Evolutionary conservation across 2,113 vertebrate species (phyloP).

Genomic region (Hystrix brachyura): DNA sequence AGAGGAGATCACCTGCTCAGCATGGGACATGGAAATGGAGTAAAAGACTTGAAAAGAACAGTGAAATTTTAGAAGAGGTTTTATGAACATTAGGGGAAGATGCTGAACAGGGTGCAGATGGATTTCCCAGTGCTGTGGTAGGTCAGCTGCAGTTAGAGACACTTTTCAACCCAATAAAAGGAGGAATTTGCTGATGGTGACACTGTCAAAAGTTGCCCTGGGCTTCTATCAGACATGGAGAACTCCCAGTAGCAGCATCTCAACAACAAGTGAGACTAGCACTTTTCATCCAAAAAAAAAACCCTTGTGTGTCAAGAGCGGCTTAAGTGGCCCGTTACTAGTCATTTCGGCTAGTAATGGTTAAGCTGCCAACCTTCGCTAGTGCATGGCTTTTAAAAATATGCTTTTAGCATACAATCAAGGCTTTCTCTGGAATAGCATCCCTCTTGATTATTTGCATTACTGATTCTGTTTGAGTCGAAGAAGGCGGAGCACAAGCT

Average conservation of each 20-base stretch:
- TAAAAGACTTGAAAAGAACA: not conserved
- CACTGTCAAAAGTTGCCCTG: not conserved
- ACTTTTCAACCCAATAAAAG: conserved; percentile 45
- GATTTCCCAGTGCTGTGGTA: not conserved
- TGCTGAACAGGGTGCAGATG: not conserved
- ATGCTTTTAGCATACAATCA: not conserved
- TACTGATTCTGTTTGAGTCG: conserved; percentile 38
- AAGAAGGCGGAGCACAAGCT: not conserved
- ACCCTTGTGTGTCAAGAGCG: too few species aligned
- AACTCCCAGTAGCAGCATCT: conserved; percentile 8
- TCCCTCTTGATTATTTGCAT: conserved; percentile 39
- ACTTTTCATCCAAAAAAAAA: not conserved
- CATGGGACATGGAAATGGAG: not conserved
- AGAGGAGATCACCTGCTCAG: not conserved
- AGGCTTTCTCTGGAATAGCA: not conserved
- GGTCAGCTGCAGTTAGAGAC: not conserved
- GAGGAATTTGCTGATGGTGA: conserved; percentile 63
- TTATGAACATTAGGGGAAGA: not conserved
- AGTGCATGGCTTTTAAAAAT: not conserved
- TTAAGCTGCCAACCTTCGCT: not conserved
- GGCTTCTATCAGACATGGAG: not conserved
- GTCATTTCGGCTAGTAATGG: not conserved
- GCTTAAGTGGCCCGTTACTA: not conserved
- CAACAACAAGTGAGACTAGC: not conserved
- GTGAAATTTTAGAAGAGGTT: not conserved